These are phyloP conservation scores for Tinea pellionella DNA, from an alignment of 2,888 invertebrate genomes.

Conservation along the genomic window DNA sequence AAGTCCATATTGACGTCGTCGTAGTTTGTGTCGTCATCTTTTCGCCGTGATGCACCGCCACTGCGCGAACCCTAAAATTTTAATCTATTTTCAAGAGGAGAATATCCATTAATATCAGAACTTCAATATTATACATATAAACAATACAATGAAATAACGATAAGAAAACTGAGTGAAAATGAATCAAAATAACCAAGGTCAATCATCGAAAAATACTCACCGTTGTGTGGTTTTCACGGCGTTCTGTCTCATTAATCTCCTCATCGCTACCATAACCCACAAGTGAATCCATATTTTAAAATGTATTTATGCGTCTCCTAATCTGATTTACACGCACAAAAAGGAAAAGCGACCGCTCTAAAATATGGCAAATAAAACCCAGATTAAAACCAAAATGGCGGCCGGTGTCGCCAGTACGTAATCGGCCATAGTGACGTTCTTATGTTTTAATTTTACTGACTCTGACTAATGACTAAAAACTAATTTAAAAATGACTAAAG, in stretches of 20 bases:
- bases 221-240: constrained; percentile 37
- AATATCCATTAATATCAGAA: constrained; percentile 55
- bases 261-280: constrained; percentile 85
- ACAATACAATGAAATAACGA: constrained; percentile 7
- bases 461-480: too few relatives aligned
- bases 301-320: background rate
- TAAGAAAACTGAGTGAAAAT: background rate
- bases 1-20: constrained; percentile 83
- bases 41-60: constrained; percentile 25
- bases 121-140: constrained; percentile 12
- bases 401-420: background rate
- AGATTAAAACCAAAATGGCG: background rate
- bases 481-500: too few relatives aligned
- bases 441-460: too few relatives aligned
- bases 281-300: constrained; percentile 75
- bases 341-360: background rate
- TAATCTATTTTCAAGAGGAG: constrained; percentile 72
- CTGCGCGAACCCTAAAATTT: constrained; percentile 53
- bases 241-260: constrained; percentile 68
- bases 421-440: too few relatives aligned
- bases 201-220: constrained; percentile 33
- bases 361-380: background rate
- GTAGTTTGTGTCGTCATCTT: constrained; percentile 75
- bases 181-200: background rate
- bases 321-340: background rate